Base-by-base conservation (phyloP, 2,113 vertebrate genomes). In the Phasianus colchicus region DNA sequence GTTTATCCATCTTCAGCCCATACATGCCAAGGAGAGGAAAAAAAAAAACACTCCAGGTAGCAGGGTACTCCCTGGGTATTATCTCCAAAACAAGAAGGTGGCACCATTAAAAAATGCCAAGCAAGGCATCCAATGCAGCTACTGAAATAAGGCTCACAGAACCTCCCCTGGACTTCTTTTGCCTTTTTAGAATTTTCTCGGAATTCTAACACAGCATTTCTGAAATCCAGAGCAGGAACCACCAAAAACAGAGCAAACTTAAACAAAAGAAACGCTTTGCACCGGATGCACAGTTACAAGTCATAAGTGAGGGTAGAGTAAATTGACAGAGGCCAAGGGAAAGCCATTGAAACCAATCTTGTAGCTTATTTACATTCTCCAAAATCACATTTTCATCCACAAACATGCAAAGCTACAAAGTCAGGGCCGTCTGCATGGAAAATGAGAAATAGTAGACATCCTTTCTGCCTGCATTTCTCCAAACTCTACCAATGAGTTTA, bases 181-280 rank as follows among this genome's bases (percentile, higher is more conserved):
- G 15, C 20, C 42, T 74, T 38, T 57, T 27, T 5, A 32, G 20
- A 30, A 11, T 38, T 69, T 70, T 25, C 43, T 55, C 43, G n/a
- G 19, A 65, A 36, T 52, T 88, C 72, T 66, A 58, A 43, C 54
- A 83, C 3, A 69, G 77, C 32, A 42, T 15, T 45, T 66, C 76
- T 36, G 30, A 65, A 83, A 80, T 13, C 27, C 65, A 57, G 45
- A 47, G 40, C 58, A 93, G 72, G 48, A 14, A 72, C 8, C 40
- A 57, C 22, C 55, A 61, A 36, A 30, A 81, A 17, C 36, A 34
- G 27, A 52, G 40, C 0, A 0, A 12, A 36, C 15, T 16, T 6
- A 36, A 38, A 70, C 47, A 38, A 30, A 67, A 42, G 36, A 74
- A 77, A 5, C 1, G 0, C 30, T 36, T 40, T 45, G 24, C 14